Evolutionary conservation across 1,140 invertebrate genomes (phyloP), one percentile per base, ranked within the genome.

Genomic region (Argopecten irradians): DNA sequence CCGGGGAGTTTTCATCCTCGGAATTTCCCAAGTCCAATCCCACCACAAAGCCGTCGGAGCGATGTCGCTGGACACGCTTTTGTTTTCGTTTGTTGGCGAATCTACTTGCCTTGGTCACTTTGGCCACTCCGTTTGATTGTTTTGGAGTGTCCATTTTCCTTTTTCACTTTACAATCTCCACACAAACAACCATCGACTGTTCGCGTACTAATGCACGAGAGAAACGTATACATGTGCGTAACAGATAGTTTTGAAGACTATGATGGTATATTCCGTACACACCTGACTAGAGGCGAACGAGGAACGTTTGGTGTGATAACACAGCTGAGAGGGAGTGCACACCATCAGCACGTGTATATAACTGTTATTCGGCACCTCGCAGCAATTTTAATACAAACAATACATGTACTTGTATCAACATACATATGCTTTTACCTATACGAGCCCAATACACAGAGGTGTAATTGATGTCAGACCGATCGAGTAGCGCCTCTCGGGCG

Each of bases 1-100:
- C 88, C 28, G 86, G 85, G 8, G 86, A 87, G 0, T 83, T 88
- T 16, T 93, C 93, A n/a, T 93, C 92, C 13, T 93, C 93, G 8
- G 90, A 88, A 11, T 86, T 87, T 9, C 82, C 87, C 33, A 94
- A 39, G 86, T 93, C 93, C 28, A 92, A 86, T 16, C 92, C 93
- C 34, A 94, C 89, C 36, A 94, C 92, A 85, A 93, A 94, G 5
- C 93, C 94, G 87, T 94, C 94, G 0, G 94, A 94, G 34, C 93
- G 87, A 39, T 92, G 88, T 36, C 94, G 90, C 86, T 94, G 94
- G 9, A 91, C 92, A 7, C 92, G 87, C 41, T 93, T 90, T 82
- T 93, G 90, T 89, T 93, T 92, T 28, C 92, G 91, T 87, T 92
- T 92, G 22, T 88, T 92, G 16, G 91, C 89, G 85, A 90, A 88